phyloP scores from a whole-genome alignment of 1,140 invertebrate genomes.

The Papilio machaon region DNA sequence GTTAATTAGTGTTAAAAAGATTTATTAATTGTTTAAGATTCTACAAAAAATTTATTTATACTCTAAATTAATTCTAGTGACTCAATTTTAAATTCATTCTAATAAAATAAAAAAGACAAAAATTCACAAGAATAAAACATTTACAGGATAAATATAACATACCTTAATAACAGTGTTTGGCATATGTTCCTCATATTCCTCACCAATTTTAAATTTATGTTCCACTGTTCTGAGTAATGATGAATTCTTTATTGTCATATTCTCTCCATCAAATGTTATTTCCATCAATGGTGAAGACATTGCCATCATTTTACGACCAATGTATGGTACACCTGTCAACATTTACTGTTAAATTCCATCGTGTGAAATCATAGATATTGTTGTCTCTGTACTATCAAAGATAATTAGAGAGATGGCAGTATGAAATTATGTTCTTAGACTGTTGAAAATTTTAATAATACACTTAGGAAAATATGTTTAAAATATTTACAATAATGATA shows the following conservation, averaged over 20 bases:
- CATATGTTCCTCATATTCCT: slow-evolving; percentile 82
- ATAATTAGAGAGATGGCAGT: too few species aligned
- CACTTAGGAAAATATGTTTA: neutral
- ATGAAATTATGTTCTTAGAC: too few species aligned
- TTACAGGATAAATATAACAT: slow-evolving; percentile 1
- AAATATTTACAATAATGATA: neutral
- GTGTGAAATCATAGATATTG: too few species aligned
- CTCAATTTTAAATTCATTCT: too few species aligned
- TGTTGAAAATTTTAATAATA: neutral
- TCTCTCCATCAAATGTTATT: slow-evolving; percentile 81
- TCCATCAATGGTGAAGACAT: slow-evolving; percentile 83
- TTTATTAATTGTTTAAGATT: too few species aligned
- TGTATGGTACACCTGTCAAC: slow-evolving; percentile 79
- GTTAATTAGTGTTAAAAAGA: too few species aligned
- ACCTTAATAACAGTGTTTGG: slow-evolving; percentile 76
- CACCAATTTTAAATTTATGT: slow-evolving; percentile 77
- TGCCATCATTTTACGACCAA: slow-evolving; percentile 85
- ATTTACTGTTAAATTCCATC: neutral
- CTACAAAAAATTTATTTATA: too few species aligned
- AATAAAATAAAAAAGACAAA: too few species aligned
- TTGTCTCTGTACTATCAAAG: too few species aligned
- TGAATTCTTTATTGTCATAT: slow-evolving; percentile 83
- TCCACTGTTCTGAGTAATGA: slow-evolving; percentile 78
- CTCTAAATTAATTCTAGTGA: too few species aligned
- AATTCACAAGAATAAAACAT: too few species aligned